These are phyloP conservation scores for Mesochorus sp. DNA, from an alignment of 2,888 invertebrate genomes.

Conservation along the genomic window DNA sequence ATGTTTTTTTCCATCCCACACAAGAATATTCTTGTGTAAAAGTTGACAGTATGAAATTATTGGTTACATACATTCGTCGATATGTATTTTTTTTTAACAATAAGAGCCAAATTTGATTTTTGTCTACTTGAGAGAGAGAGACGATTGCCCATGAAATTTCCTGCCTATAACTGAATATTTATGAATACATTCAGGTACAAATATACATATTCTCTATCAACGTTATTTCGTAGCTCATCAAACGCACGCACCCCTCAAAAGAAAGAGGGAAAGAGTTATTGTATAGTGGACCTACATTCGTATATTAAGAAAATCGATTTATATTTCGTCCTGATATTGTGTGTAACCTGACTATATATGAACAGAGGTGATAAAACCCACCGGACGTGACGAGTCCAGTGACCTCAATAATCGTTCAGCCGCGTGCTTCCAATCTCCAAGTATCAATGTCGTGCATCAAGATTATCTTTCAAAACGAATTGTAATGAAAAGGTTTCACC, in stretches of 20 bases:
- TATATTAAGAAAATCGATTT: constrained; percentile 62
- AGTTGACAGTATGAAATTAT: constrained; percentile 36
- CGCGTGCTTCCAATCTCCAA: constrained; percentile 24
- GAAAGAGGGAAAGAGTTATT: background rate
- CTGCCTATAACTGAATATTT: no score
- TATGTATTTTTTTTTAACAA: background rate
- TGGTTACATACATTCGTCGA: constrained; percentile 7
- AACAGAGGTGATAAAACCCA: constrained; percentile 52
- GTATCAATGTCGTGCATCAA: background rate
- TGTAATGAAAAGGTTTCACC: background rate
- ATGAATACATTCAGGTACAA: background rate
- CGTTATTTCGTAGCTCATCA: constrained; percentile 56
- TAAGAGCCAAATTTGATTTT: background rate
- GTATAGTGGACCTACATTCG: constrained; percentile 48
- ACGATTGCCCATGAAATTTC: no score
- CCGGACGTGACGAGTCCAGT: constrained; percentile 49
- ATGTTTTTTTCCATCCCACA: constrained; percentile 2
- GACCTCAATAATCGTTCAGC: constrained; percentile 54
- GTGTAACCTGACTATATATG: constrained; percentile 18
- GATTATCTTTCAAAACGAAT: constrained; percentile 15
- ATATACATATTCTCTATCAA: constrained; percentile 13
- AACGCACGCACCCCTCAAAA: constrained; percentile 46
- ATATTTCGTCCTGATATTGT: constrained; percentile 58
- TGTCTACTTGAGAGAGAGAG: no score
- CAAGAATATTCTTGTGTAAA: constrained; percentile 13